A percentile compares a stretch with the other conserved stretches of the same genome.
phyloP scores from a whole-genome alignment of 2,797 vertebrate genomes.

The Numenius phaeopus region DNA sequence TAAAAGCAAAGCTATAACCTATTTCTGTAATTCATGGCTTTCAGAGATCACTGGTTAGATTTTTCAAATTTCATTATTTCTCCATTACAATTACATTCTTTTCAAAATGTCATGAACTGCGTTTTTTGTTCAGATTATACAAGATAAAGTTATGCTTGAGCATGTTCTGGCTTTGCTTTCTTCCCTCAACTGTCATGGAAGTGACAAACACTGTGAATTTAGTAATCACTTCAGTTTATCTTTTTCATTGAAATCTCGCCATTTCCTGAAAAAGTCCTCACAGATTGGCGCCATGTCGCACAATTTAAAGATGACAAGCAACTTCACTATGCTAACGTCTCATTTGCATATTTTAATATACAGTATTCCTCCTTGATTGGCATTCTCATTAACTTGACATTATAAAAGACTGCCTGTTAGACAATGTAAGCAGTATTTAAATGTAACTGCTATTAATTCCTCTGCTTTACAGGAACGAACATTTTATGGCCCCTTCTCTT shows the following conservation, averaged over 20 bases:
- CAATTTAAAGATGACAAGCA: not conserved
- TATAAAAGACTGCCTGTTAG: constrained; percentile 63
- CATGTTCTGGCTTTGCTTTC: constrained; percentile 30
- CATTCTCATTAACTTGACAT: constrained; percentile 66
- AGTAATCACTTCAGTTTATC: not conserved
- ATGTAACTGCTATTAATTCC: constrained; percentile 43
- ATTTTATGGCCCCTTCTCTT: constrained; percentile 1
- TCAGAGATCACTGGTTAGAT: not conserved
- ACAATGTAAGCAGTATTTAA: constrained; percentile 54
- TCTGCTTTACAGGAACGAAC: constrained; percentile 6
- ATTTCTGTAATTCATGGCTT: not conserved
- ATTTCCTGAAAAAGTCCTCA: not conserved
- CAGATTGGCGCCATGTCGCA: not conserved
- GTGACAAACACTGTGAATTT: constrained; percentile 6
- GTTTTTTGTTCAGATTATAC: not conserved
- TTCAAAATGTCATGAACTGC: not conserved
- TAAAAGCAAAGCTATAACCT: not conserved
- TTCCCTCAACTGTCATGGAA: constrained; percentile 4
- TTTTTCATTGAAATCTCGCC: constrained; percentile 13
- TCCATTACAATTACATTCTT: not conserved
- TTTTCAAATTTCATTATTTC: not conserved
- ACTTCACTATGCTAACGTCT: constrained; percentile 2
- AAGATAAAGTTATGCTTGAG: constrained; percentile 29
- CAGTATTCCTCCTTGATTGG: constrained; percentile 25
- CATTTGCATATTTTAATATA: constrained; percentile 54